Base-by-base conservation (phyloP, 1,140 invertebrate genomes). In the Sweltsa coloradensis region DNA sequence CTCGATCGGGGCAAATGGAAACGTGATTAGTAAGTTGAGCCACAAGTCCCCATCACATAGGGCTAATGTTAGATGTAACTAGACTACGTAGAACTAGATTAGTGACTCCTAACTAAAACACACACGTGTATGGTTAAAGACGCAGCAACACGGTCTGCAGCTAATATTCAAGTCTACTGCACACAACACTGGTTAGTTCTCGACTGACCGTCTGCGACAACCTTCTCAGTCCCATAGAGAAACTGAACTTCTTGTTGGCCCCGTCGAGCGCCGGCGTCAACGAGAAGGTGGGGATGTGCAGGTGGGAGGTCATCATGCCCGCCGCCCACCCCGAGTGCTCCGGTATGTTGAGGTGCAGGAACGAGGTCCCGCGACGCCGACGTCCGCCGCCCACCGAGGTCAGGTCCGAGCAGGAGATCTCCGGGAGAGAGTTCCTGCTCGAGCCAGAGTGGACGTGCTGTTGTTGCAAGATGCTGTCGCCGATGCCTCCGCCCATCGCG, bases 171-270 rank as follows among this genome's bases (percentile, higher is more conserved):
- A 36, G 23, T 5, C 16, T 18, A 23, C 41, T 36, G 26, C 45
- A 47, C 45, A 26, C 5, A 14, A 23, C 19, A 24, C n/a, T 22
- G 16, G 25, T 22, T 24, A 18, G 41, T 37, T 47, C 46, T 24
- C 45, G 60, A 62, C 68, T 71, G 70, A 75, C 72, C 64, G 60
- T 68, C 49, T 74, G 69, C 34, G 72, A 73, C 47, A 73, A 66
- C 37, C 71, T 64, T 50, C 70, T 57, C 29, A 75, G 64, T 24
- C 54, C 59, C 21, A 63, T 49, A 24, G 68, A 69, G 47, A 73
- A 70, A 57, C 62, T 67, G 61, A 74, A 73, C 50, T 69, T 71
- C 25, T 68, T 62, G 37, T 62, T 62, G 25, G 63, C 53, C 14
- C 55, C 60, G 7, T 61, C 69, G 23, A 55, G 60, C 16, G 59